These are phyloP conservation scores for Nothoprocta pentlandii DNA, from an alignment of 2,113 vertebrate genomes.

Conservation along the genomic window DNA sequence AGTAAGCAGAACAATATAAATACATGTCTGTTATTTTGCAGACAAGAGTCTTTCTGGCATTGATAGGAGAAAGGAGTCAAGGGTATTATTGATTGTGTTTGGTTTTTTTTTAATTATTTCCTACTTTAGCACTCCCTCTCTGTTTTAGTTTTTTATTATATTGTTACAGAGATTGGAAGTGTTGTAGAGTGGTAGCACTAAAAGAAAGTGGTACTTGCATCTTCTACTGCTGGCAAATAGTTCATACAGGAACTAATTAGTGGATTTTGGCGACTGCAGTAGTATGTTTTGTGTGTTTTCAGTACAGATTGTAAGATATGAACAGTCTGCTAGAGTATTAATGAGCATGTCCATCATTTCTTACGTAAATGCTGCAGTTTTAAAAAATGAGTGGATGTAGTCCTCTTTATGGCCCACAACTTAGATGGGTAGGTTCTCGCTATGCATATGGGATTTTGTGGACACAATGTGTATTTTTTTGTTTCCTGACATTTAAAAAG, in stretches of 20 bases:
- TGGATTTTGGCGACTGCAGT: not conserved
- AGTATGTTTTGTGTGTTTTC: not conserved
- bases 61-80: not conserved
- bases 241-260: not conserved
- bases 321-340: not conserved
- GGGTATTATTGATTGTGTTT: not conserved
- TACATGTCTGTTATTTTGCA: not conserved
- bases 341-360: not conserved
- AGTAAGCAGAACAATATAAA: not conserved
- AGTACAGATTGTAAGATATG: not conserved
- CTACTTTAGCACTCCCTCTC: not conserved
- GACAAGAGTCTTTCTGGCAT: not conserved
- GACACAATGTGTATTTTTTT: not conserved
- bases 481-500: not conserved
- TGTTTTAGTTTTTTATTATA: not conserved
- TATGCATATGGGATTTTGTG: not conserved
- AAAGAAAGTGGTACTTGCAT: not conserved
- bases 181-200: not conserved
- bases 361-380: not conserved
- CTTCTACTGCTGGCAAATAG: not conserved
- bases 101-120: not conserved
- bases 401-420: not conserved
- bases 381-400: not conserved
- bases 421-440: not conserved
- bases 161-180: not conserved